These are phyloP conservation scores for Charaxes varanes DNA, from an alignment of 1,140 invertebrate genomes.

Conservation along the genomic window DNA sequence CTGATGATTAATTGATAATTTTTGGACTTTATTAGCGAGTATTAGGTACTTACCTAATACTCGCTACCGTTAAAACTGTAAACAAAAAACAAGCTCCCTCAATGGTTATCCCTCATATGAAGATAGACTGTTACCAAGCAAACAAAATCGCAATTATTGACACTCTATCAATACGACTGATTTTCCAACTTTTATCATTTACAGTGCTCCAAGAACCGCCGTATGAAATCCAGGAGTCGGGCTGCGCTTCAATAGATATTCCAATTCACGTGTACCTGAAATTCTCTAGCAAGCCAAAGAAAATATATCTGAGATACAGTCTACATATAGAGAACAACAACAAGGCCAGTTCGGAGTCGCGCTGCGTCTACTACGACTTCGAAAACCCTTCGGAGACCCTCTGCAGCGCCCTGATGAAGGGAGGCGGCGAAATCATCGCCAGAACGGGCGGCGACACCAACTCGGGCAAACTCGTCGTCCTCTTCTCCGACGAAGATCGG, in stretches of 20 bases:
- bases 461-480: slow-evolving; percentile 29
- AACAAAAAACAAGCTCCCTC: slow-evolving; percentile 20
- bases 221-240: slow-evolving; percentile 67
- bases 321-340: slow-evolving; percentile 55
- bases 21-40: too few species aligned
- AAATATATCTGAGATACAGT: slow-evolving; percentile 56
- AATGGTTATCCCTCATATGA: slow-evolving; percentile 21
- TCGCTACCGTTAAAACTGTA: slow-evolving; percentile 13
- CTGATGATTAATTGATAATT: too few species aligned
- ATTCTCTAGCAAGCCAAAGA: slow-evolving; percentile 54
- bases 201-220: slow-evolving; percentile 67
- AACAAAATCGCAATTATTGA: slow-evolving; percentile 16
- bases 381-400: slow-evolving; percentile 53
- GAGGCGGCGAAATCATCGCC: slow-evolving; percentile 51
- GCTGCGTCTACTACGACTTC: slow-evolving; percentile 59
- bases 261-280: slow-evolving; percentile 68
- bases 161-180: slow-evolving; percentile 8
- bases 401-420: slow-evolving; percentile 49
- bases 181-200: slow-evolving; percentile 22
- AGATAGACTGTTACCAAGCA: slow-evolving; percentile 21
- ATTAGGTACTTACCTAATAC: too few species aligned
- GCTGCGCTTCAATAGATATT: slow-evolving; percentile 59
- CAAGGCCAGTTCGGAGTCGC: slow-evolving; percentile 46
- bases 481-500: slow-evolving; percentile 33
- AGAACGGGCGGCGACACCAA: slow-evolving; percentile 28